These are phyloP conservation scores for Benthosema pterotum DNA, from an alignment of 2,797 vertebrate species.

Conservation along the genomic window DNA sequence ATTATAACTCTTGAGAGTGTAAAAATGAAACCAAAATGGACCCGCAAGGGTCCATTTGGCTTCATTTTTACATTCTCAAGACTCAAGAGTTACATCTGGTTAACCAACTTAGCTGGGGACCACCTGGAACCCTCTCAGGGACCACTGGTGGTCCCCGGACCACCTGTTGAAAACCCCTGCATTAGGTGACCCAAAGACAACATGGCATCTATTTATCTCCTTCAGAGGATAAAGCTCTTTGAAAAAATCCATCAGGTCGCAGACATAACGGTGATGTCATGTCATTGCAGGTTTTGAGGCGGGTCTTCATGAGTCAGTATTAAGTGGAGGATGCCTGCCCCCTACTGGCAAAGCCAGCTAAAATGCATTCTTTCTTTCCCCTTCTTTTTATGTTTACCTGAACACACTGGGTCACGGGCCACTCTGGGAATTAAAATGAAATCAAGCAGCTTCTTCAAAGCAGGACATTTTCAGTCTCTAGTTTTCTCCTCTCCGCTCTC, in stretches of 20 bases:
- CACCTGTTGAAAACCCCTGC: too few species aligned
- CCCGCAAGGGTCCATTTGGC: too few species aligned
- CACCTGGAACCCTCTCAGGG: too few species aligned
- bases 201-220: neutral
- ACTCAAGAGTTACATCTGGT: too few species aligned
- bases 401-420: neutral
- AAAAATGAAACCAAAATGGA: too few species aligned
- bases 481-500: neutral
- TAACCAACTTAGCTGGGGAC: too few species aligned
- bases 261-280: constrained; percentile 65
- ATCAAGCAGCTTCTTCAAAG: constrained; percentile 21
- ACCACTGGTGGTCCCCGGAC: too few species aligned
- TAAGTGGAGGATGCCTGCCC: constrained; percentile 73
- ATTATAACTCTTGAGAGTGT: too few species aligned
- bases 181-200: neutral
- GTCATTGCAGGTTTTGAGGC: constrained; percentile 73
- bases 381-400: too few species aligned
- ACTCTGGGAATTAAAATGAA: constrained; percentile 36
- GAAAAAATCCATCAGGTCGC: constrained; percentile 35
- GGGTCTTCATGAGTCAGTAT: constrained; percentile 33
- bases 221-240: constrained; percentile 8
- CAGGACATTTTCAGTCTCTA: constrained; percentile 6
- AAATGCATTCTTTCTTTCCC: constrained; percentile 4
- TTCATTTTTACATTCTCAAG: too few species aligned
- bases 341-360: constrained; percentile 68